These are phyloP conservation scores for Natrix natrix DNA, from an alignment of 2,797 vertebrate species.

Conservation along the genomic window DNA sequence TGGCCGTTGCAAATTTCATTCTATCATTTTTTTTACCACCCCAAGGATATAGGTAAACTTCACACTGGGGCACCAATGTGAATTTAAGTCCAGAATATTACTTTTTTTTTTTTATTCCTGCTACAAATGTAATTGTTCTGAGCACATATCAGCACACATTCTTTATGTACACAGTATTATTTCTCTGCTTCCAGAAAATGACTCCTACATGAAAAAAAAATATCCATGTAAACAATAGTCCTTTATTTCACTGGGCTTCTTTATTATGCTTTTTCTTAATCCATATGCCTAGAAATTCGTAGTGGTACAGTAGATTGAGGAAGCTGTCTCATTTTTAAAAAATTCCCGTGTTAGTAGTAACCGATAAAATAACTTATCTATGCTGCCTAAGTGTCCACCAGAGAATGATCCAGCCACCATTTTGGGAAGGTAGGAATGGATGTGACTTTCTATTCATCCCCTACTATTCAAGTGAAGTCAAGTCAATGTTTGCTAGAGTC, in stretches of 20 bases:
- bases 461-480: not conserved
- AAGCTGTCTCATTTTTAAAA: not conserved
- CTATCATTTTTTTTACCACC: constrained; percentile 32
- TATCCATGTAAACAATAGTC: not conserved
- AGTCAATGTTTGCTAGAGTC: no score
- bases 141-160: not conserved
- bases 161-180: not conserved
- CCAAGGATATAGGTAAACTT: not conserved
- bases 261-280: not conserved
- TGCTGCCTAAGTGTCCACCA: not conserved
- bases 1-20: not conserved
- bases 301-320: not conserved
- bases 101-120: not conserved
- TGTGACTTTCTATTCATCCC: not conserved
- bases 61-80: not conserved
- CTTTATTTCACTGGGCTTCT: not conserved
- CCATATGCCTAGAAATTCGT: not conserved
- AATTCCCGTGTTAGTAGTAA: not conserved
- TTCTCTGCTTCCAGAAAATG: not conserved
- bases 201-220: not conserved
- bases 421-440: not conserved
- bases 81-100: not conserved
- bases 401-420: not conserved
- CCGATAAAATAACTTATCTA: not conserved
- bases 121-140: not conserved